Evolutionary conservation across 2,113 vertebrate species (phyloP).

Genomic region (Rhabdomys dilectus): DNA sequence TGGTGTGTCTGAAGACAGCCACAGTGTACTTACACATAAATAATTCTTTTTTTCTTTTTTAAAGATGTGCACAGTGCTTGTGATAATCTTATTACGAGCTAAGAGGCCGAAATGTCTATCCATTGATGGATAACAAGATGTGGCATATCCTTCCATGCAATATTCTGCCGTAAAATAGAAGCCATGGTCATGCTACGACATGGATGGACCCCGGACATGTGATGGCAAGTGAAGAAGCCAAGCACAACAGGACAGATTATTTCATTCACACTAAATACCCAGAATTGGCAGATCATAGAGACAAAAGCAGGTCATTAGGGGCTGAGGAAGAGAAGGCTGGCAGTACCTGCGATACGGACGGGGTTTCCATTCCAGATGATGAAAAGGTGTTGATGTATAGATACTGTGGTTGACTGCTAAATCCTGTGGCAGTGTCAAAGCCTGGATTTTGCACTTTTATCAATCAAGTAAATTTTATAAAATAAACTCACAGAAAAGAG

Average conservation of each 20-base stretch:
- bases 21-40: no score
- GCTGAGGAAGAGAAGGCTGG: no score
- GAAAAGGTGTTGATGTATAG: neutral
- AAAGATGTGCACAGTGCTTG: neutral
- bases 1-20: no score
- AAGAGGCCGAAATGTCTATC: neutral
- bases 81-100: neutral
- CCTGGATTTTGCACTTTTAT: neutral
- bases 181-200: neutral
- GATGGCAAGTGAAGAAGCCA: neutral
- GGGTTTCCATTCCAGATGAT: neutral
- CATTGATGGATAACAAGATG: neutral
- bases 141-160: neutral
- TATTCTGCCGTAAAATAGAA: neutral
- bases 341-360: neutral
- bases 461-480: neutral
- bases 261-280: neutral
- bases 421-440: neutral
- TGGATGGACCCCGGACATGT: neutral
- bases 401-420: neutral
- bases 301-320: neutral
- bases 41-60: neutral
- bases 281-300: neutral
- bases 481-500: slow-evolving; percentile 15
- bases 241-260: neutral